Conservation (phyloP, 1,140 invertebrate species). For the Bursaphelenchus mucronatus region DNA sequence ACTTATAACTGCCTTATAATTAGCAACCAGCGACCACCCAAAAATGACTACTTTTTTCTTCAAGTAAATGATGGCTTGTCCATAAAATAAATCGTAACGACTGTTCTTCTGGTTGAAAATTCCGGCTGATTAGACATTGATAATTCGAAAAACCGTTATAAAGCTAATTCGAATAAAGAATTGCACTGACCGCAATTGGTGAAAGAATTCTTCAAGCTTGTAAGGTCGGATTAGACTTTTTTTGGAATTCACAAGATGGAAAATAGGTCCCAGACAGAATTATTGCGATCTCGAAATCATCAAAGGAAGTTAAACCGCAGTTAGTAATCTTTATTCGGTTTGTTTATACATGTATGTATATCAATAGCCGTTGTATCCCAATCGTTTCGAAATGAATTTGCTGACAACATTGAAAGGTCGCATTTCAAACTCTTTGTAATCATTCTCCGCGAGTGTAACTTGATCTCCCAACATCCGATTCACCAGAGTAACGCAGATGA, state of each 20-base stretch:
- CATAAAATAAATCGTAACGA: too few species aligned
- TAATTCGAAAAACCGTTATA: too few species aligned
- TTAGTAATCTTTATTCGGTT: conserved; percentile 11
- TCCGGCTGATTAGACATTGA: too few species aligned
- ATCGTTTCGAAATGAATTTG: conserved; percentile 72
- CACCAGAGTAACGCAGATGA: conserved; percentile 86
- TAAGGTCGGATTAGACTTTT: conserved; percentile 2
- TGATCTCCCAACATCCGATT: conserved; percentile 90
- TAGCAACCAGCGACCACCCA: too few species aligned
- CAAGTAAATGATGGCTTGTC: too few species aligned
- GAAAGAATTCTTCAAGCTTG: conserved; percentile 4
- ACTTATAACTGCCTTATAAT: too few species aligned
- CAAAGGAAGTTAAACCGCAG: conserved; percentile 16
- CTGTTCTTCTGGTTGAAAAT: too few species aligned
- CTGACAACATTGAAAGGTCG: conserved; percentile 81
- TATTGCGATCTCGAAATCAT: not conserved
- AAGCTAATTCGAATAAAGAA: too few species aligned
- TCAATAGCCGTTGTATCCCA: conserved; percentile 20
- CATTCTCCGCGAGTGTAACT: conserved; percentile 74
- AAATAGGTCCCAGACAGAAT: too few species aligned
- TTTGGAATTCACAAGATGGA: not conserved
- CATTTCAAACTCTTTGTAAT: conserved; percentile 84
- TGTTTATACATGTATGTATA: not conserved
- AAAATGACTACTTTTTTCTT: too few species aligned
- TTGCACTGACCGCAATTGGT: not conserved